Conservation (phyloP, 2,113 vertebrate species). For the Lepidothrix coronata region DNA sequence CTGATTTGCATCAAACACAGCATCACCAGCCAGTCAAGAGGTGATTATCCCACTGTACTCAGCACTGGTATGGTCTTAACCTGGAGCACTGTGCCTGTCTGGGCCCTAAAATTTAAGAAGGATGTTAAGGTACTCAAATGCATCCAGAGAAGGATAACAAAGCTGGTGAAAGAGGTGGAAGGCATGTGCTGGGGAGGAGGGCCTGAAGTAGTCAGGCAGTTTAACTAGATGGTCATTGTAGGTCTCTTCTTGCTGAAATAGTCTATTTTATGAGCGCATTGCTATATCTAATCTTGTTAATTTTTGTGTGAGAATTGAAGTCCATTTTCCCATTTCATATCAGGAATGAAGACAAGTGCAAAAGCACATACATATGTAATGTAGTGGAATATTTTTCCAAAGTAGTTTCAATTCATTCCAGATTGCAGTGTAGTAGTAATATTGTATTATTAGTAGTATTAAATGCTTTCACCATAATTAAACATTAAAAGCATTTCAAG, state of each 20-base stretch:
- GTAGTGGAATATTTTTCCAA: neutral
- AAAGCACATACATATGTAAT: neutral
- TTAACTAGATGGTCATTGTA: neutral
- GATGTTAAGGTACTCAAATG: neutral
- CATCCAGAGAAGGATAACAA: neutral
- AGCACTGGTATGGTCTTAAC: rapidly evolving
- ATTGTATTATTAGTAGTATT: neutral
- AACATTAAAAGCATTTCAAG: neutral
- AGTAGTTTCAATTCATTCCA: neutral
- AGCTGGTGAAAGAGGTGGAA: neutral
- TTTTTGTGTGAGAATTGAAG: neutral
- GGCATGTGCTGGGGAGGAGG: rapidly evolving
- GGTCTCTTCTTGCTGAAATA: neutral
- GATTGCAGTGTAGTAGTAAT: neutral
- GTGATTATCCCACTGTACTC: neutral
- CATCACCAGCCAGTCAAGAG: neutral
- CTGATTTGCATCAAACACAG: neutral
- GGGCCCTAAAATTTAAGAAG: too few relatives aligned
- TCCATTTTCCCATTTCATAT: neutral
- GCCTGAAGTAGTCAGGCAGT: neutral
- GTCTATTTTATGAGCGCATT: neutral
- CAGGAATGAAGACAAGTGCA: neutral
- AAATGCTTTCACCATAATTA: neutral
- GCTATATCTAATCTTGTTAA: neutral
- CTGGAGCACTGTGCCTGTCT: neutral